These are phyloP conservation scores for Oligia fasciuncula DNA, from an alignment of 2,888 invertebrate genomes.

Conservation along the genomic window DNA sequence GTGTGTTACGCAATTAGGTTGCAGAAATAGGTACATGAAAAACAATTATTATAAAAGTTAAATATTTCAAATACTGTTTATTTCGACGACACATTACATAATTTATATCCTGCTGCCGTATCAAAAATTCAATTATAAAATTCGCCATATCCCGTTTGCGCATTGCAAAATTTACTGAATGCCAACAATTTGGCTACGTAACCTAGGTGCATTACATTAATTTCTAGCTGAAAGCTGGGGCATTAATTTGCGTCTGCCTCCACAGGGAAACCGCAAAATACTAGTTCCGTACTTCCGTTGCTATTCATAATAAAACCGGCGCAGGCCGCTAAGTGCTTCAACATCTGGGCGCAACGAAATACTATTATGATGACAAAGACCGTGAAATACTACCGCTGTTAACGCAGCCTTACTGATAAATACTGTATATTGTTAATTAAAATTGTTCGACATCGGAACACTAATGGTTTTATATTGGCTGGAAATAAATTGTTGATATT, in stretches of 20 bases:
- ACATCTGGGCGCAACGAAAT: conserved; percentile 87
- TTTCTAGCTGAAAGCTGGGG: conserved; percentile 88
- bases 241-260: conserved; percentile 89
- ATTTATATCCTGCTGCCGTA: conserved; percentile 60
- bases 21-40: background rate
- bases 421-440: conserved; percentile 59
- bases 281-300: conserved; percentile 89
- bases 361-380: conserved; percentile 85
- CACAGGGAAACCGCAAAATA: conserved; percentile 88
- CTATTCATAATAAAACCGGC: conserved; percentile 89
- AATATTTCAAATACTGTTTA: conserved; percentile 13
- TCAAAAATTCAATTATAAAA: conserved; percentile 86
- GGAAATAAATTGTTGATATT: conserved; percentile 14
- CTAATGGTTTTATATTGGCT: conserved; percentile 41
- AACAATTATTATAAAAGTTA: background rate
- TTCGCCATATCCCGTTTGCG: conserved; percentile 71
- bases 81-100: conserved; percentile 18
- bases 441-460: conserved; percentile 53
- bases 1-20: too few relatives aligned
- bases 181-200: conserved; percentile 87
- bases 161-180: conserved; percentile 82
- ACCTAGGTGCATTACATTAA: conserved; percentile 89
- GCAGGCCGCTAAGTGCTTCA: conserved; percentile 88
- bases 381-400: conserved; percentile 68
- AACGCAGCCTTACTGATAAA: conserved; percentile 61